phyloP scores from a whole-genome alignment of 1,140 invertebrate species.

The Pemphigus obesinymphae region DNA sequence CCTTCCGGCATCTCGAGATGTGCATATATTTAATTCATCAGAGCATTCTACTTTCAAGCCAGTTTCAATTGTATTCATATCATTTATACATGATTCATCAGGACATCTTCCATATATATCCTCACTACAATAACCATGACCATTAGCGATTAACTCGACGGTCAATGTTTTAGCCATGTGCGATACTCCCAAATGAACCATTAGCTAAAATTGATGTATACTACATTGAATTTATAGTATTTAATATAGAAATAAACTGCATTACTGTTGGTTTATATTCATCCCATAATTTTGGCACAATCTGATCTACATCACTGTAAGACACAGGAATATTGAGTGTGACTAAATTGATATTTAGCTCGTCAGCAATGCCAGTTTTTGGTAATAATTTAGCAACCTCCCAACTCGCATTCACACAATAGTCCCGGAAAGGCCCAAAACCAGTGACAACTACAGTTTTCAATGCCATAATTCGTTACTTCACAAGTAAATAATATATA shows the following conservation, averaged over 20 bases:
- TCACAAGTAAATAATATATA: background rate
- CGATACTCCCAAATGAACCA: constrained; percentile 42
- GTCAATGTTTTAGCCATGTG: background rate
- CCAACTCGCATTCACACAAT: constrained; percentile 72
- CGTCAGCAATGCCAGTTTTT: constrained; percentile 48
- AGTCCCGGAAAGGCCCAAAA: constrained; percentile 67
- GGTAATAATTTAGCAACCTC: constrained; percentile 63
- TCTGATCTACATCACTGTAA: constrained; percentile 59
- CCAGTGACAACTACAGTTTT: constrained; percentile 58
- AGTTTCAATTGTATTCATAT: background rate
- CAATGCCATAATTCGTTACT: background rate
- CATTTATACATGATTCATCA: background rate
- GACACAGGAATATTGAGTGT: constrained; percentile 62
- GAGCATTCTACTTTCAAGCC: background rate
- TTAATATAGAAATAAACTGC: background rate
- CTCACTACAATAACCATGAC: background rate
- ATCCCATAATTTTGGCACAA: constrained; percentile 61
- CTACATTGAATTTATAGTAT: no score
- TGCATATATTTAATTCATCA: constrained; percentile 4
- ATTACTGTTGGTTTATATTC: constrained; percentile 57
- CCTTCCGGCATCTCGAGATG: constrained; percentile 25
- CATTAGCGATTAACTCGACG: constrained; percentile 4
- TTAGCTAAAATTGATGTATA: constrained; percentile 51
- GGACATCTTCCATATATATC: constrained; percentile 16
- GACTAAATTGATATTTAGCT: constrained; percentile 56